A percentile compares a stretch with the other conserved stretches of the same genome.
Conservation (phyloP, 2,797 vertebrate genomes). For the Spinus olivaceus region DNA sequence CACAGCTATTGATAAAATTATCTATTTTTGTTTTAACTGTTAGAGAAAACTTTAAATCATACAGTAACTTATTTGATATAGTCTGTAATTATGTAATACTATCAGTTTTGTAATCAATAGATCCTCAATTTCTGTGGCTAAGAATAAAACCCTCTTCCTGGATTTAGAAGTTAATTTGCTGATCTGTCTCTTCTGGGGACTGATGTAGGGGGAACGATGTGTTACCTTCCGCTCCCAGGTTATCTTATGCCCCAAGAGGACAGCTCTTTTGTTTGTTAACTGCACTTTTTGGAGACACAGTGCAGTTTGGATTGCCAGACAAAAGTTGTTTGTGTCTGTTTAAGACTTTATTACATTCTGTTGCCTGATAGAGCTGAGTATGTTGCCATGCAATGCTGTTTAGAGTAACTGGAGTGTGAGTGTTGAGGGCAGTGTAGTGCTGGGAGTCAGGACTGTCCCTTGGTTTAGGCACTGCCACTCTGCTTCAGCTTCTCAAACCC, state of each 20-base stretch:
- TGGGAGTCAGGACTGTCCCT: neutral
- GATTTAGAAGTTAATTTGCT: neutral
- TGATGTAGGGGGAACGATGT: too few species aligned
- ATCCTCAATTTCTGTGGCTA: neutral
- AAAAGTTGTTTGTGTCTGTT: neutral
- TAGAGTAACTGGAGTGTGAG: neutral
- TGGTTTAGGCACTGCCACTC: too few species aligned
- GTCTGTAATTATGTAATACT: neutral
- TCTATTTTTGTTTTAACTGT: neutral
- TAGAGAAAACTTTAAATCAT: neutral
- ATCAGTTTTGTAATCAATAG: neutral
- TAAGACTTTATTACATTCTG: rapidly evolving
- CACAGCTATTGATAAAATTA: neutral
- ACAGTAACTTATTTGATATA: neutral
- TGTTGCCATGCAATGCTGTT: neutral
- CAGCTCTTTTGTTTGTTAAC: neutral
- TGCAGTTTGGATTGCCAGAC: neutral
- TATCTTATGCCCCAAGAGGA: neutral
- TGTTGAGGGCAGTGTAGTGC: neutral
- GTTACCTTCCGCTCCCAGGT: neutral
- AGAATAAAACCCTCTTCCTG: neutral
- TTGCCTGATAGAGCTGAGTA: neutral
- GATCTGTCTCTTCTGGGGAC: neutral
- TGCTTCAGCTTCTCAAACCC: too few species aligned
- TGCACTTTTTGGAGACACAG: neutral